phyloP scores from a whole-genome alignment of 1,140 invertebrate species.

The Drosophila tropicalis region DNA sequence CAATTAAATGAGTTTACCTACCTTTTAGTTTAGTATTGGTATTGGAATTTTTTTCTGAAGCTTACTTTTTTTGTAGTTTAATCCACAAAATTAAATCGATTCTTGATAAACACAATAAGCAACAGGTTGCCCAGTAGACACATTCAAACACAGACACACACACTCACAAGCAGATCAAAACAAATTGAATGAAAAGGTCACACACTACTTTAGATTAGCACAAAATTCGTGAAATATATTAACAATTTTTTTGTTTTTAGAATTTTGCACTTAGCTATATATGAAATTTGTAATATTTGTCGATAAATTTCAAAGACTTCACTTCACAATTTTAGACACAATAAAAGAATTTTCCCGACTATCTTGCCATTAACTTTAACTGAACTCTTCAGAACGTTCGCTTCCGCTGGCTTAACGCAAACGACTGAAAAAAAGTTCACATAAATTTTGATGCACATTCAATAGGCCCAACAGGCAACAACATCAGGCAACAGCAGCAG shows the following conservation, averaged over 20 bases:
- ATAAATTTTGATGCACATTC: slow-evolving; percentile 75
- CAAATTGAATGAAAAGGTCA: slow-evolving; percentile 9
- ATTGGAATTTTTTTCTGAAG: background rate
- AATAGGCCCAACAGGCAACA: slow-evolving; percentile 56
- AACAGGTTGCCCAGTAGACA: slow-evolving; percentile 22
- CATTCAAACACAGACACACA: background rate
- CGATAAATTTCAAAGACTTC: slow-evolving; percentile 6
- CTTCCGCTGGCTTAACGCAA: slow-evolving; percentile 80
- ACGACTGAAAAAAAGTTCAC: slow-evolving; percentile 76
- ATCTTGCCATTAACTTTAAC: slow-evolving; percentile 7
- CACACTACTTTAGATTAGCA: background rate
- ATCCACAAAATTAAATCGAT: slow-evolving; percentile 7
- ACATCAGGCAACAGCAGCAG: slow-evolving; percentile 31
- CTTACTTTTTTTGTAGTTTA: background rate
- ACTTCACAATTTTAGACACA: slow-evolving; percentile 16
- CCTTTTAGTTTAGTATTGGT: background rate
- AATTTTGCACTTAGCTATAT: background rate
- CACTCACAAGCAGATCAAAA: background rate
- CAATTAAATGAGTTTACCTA: background rate
- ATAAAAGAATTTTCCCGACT: slow-evolving; percentile 5
- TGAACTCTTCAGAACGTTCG: slow-evolving; percentile 52
- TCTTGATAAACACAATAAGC: background rate
- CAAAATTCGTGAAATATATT: background rate
- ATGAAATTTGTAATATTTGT: background rate
- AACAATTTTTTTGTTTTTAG: background rate